Evolutionary conservation across 2,797 vertebrate species (phyloP).

Genomic region (Nannoperca obscura): DNA sequence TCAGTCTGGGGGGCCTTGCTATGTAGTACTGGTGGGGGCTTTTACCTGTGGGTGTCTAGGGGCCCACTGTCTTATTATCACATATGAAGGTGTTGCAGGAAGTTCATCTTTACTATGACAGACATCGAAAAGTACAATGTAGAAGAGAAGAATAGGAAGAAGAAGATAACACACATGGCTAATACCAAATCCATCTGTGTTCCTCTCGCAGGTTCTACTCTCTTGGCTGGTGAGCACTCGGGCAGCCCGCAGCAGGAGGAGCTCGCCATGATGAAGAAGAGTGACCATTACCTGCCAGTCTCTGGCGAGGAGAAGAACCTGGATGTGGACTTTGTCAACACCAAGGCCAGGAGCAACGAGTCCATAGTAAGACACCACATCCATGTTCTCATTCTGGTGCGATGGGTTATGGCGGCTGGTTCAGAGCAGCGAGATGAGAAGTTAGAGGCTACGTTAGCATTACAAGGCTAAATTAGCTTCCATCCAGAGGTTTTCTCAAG

Average conservation of each 20-base stretch:
- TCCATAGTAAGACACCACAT: conserved; percentile 82
- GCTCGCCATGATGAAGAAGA: conserved; percentile 84
- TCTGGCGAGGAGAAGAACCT: conserved; percentile 84
- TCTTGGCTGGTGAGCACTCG: conserved; percentile 52
- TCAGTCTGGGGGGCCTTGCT: neutral
- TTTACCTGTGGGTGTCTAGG: neutral
- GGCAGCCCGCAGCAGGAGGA: conserved; percentile 59
- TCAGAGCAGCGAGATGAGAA: too few relatives aligned
- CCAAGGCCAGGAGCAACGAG: conserved; percentile 85
- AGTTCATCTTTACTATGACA: neutral
- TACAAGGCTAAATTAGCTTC: neutral
- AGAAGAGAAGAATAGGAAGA: too few relatives aligned
- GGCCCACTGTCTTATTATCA: neutral
- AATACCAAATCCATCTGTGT: neutral
- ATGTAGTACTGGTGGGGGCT: neutral
- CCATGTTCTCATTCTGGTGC: neutral
- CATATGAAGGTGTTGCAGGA: neutral
- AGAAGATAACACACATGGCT: neutral
- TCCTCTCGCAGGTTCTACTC: conserved; percentile 56
- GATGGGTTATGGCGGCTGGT: neutral
- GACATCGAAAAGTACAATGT: neutral
- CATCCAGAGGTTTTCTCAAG: neutral
- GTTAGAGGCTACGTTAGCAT: neutral
- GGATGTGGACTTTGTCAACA: conserved; percentile 84
- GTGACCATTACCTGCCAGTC: conserved; percentile 88